A percentile compares a stretch with the other conserved stretches of the same genome.
These are phyloP conservation scores for Zele albiditarsus DNA, from an alignment of 2,888 invertebrate genomes.

Conservation along the genomic window DNA sequence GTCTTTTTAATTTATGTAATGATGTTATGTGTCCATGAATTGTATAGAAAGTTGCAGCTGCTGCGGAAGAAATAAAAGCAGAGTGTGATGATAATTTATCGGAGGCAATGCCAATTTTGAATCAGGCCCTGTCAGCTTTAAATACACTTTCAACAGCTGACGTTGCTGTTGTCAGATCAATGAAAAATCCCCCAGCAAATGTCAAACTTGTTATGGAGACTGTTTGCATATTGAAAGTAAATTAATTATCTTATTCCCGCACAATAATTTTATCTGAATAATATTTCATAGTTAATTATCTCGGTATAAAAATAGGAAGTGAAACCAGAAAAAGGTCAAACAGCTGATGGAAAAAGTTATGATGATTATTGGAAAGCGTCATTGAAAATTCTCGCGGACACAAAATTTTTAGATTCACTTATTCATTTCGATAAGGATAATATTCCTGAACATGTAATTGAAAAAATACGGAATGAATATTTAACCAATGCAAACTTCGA, in stretches of 20 bases:
- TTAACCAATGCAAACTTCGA: conserved; percentile 90
- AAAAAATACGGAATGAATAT: conserved; percentile 87
- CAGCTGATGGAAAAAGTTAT: conserved; percentile 86
- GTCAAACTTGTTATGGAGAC: conserved; percentile 96
- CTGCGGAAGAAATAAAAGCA: conserved; percentile 84
- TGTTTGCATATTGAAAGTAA: conserved; percentile 91
- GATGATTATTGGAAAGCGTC: conserved; percentile 97
- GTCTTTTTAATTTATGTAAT: not conserved
- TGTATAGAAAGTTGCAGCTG: conserved; percentile 75
- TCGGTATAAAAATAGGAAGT: conserved; percentile 76
- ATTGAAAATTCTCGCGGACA: conserved; percentile 89
- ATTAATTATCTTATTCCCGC: not conserved
- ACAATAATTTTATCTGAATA: not conserved
- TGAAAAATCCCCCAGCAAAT: conserved; percentile 95
- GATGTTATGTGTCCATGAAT: not conserved
- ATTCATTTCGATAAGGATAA: conserved; percentile 95
- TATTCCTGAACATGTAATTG: conserved; percentile 88
- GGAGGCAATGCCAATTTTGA: conserved; percentile 93
- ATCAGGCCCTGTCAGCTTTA: conserved; percentile 88
- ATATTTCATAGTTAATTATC: not conserved
- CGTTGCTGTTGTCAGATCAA: conserved; percentile 94
- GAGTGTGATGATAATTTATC: conserved; percentile 94
- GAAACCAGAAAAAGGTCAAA: conserved; percentile 90
- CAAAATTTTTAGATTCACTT: conserved; percentile 91
- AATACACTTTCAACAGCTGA: conserved; percentile 92